phyloP scores from a whole-genome alignment of 1,140 invertebrate species.

The Apolygus lucorum region DNA sequence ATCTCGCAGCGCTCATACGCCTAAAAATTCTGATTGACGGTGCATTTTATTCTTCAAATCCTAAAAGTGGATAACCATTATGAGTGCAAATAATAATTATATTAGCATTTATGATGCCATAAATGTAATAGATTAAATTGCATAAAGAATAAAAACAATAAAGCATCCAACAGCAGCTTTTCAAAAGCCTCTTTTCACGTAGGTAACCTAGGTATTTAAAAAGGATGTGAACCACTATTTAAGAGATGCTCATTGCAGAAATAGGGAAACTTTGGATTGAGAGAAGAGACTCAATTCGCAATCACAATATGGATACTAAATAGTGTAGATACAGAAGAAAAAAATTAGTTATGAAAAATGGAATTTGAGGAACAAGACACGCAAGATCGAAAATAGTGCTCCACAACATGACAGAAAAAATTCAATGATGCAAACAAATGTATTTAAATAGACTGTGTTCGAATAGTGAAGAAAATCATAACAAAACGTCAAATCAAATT shows the following conservation, averaged over 20 bases:
- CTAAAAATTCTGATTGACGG: no score
- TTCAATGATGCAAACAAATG: neutral
- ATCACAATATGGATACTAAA: neutral
- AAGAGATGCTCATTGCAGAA: neutral
- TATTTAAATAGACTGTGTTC: no score
- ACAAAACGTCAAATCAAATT: neutral
- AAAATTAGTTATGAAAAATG: neutral
- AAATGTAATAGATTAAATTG: no score
- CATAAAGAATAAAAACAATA: no score
- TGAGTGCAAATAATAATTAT: constrained; percentile 6
- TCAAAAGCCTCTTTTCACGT: no score
- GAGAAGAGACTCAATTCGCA: no score
- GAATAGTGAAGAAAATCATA: no score
- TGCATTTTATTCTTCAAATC: neutral
- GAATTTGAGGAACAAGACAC: neutral
- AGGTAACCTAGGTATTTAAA: no score
- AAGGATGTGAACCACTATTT: constrained; percentile 6
- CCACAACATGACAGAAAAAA: neutral
- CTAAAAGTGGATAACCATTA: constrained; percentile 9
- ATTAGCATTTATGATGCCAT: neutral
- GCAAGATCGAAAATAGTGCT: constrained; percentile 3
- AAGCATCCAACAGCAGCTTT: no score
- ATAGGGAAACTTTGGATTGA: no score
- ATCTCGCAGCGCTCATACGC: no score
- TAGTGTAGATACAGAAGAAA: neutral